Base-by-base conservation (phyloP, 2,113 vertebrate genomes). In the Enhydra lutris region DNA sequence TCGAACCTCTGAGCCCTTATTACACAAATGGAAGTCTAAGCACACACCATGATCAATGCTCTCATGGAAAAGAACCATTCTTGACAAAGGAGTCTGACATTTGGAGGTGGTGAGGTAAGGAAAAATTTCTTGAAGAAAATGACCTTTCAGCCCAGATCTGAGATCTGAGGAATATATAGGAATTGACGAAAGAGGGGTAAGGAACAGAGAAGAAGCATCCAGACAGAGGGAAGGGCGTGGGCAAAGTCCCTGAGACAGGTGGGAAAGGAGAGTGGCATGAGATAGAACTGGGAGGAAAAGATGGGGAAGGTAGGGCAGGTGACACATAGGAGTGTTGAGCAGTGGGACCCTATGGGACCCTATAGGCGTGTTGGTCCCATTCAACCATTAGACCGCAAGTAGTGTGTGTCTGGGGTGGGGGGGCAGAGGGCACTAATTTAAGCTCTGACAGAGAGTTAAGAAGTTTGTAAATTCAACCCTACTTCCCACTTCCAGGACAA, bases 261-360 rank as follows among this genome's bases (percentile, higher is more conserved):
- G 5, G 7, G 47, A 52, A 20, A 71, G 36, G 36, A 20, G 5
- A 14, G 67, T 0, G 34, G 76, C 50, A 63, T 3, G 81, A 94
- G 74, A 71, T 4, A 21, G 36, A 67, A 55, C n/a, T 42, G 39
- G 57, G 47, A 67, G 52, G 52, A n/a, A 20, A 34, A 61, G 67
- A 29, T 24, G 9, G 21, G 63, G 50, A 5, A 3, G 24, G 8
- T 1, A 31, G 26, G 10, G 7, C 42, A 73, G 61, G 34, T 11
- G 45, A 50, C 47, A 21, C 0, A 14, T 0, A 61, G 14, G 9
- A 1, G 4, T 6, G 15, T 11, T 8, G 6, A 29, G 6, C 20
- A 10, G 21, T 59, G 57, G 57, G 57, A 59, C 8, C 7, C 50
- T 24, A 31, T 24, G 23, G 57, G 23, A 59, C 57, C 7, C 50